A percentile compares a stretch with the other conserved stretches of the same genome.
These are phyloP conservation scores for Olivierus martensii DNA, from an alignment of 1,140 invertebrate genomes.

Conservation along the genomic window DNA sequence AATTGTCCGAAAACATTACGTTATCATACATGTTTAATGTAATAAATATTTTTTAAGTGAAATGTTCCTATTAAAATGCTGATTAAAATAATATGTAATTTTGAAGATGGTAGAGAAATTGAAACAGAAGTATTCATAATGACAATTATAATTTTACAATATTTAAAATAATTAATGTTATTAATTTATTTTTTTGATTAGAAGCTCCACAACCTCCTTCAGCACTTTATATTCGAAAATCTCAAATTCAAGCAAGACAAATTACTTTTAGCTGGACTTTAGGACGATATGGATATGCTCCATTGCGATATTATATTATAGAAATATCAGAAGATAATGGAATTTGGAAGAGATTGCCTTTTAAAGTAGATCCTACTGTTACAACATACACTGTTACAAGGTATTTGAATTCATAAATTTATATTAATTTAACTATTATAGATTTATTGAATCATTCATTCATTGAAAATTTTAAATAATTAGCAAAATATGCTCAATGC, in stretches of 20 bases:
- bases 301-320: constrained; percentile 82
- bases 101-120: too few species aligned
- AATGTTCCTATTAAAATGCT: too few species aligned
- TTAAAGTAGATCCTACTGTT: constrained; percentile 64
- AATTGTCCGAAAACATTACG: background rate
- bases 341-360: constrained; percentile 62
- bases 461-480: too few species aligned
- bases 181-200: constrained; percentile 1
- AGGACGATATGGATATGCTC: constrained; percentile 81
- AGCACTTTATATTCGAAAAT: constrained; percentile 63
- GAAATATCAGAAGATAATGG: constrained; percentile 62
- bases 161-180: background rate
- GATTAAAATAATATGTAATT: too few species aligned
- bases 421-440: too few species aligned
- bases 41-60: too few species aligned
- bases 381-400: constrained; percentile 67
- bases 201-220: constrained; percentile 74
- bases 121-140: too few species aligned
- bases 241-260: constrained; percentile 74
- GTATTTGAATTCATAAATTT: constrained; percentile 11
- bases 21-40: too few species aligned
- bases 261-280: constrained; percentile 92
- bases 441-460: too few species aligned
- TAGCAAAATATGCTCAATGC: too few species aligned
- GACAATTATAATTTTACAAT: too few species aligned